Percentiles rank a stretch among this genome's conserved stretches.
phyloP scores from a whole-genome alignment of 2,888 invertebrate species.

The Tetranychus piercei region DNA sequence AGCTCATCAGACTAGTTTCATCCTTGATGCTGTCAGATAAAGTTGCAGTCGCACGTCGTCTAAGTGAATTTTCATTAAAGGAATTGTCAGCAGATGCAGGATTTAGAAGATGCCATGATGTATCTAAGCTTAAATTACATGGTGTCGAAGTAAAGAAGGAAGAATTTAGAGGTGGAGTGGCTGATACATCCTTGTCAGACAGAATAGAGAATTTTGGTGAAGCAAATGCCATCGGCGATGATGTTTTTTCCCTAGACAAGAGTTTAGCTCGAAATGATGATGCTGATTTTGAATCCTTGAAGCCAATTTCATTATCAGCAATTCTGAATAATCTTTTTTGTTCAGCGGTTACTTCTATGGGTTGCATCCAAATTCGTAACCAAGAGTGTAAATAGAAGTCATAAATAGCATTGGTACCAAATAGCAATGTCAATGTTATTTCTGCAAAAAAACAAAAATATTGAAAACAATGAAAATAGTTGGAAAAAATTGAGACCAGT shows the following conservation, averaged over 20 bases:
- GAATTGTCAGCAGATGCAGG: conserved; percentile 8
- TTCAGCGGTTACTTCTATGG: conserved; percentile 16
- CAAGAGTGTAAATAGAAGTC: conserved; percentile 17
- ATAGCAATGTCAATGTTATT: not conserved
- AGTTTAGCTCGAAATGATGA: not conserved
- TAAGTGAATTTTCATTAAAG: conserved; percentile 9
- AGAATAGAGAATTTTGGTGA: not conserved
- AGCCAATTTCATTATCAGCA: conserved; percentile 18
- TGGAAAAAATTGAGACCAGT: not conserved
- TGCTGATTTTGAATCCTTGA: conserved; percentile 8
- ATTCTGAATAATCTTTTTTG: conserved; percentile 17
- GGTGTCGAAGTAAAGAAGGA: not conserved
- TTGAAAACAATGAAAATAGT: not conserved
- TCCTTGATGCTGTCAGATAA: conserved; percentile 18
- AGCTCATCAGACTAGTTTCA: conserved; percentile 21
- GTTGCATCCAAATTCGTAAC: conserved; percentile 19
- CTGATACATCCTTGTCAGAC: not conserved
- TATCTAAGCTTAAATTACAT: conserved; percentile 13
- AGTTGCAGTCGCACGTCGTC: conserved; percentile 13
- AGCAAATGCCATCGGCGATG: not conserved
- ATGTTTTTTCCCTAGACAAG: not conserved
- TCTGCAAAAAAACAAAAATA: not conserved
- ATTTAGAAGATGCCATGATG: not conserved
- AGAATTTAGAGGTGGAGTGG: not conserved
- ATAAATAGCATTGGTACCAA: conserved; percentile 12